A percentile compares a stretch with the other conserved stretches of the same genome.
phyloP scores from a whole-genome alignment of 2,797 vertebrate genomes.

The Sebastes wilsoni region DNA sequence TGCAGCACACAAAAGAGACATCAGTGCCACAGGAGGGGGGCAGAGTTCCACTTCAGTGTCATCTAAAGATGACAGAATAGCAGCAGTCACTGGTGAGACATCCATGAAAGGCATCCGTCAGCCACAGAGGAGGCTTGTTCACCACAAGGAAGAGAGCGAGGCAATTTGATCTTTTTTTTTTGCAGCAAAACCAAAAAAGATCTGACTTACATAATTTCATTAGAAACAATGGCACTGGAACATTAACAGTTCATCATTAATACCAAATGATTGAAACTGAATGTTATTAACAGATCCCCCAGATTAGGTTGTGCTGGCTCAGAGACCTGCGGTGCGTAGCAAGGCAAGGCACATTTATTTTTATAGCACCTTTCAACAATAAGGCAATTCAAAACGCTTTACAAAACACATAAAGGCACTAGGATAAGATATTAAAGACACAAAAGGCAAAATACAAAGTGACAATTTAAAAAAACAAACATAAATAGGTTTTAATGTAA shows the following conservation, averaged over 20 bases:
- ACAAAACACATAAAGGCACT: background rate
- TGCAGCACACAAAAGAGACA: slow-evolving; percentile 39
- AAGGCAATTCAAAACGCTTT: too few relatives aligned
- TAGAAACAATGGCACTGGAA: background rate
- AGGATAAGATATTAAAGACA: background rate
- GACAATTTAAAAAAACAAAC: background rate
- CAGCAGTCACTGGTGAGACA: slow-evolving; percentile 11
- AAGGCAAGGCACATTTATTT: background rate
- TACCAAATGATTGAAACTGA: background rate
- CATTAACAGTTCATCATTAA: background rate
- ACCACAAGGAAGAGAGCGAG: background rate
- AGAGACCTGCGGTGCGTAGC: background rate
- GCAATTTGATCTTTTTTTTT: background rate
- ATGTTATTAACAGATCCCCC: background rate
- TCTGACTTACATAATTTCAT: background rate
- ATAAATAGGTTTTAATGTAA: background rate
- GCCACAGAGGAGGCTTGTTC: background rate
- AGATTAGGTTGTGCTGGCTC: background rate
- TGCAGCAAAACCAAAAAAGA: background rate
- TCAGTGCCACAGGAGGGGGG: slow-evolving; percentile 18
- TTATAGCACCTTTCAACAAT: background rate
- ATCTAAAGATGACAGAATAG: slow-evolving; percentile 39
- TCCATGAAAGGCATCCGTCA: slow-evolving; percentile 17
- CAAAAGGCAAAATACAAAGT: background rate
- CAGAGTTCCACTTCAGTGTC: slow-evolving; percentile 24